Conservation (phyloP, 2,888 invertebrate species). For the Lochmaea capreae region DNA sequence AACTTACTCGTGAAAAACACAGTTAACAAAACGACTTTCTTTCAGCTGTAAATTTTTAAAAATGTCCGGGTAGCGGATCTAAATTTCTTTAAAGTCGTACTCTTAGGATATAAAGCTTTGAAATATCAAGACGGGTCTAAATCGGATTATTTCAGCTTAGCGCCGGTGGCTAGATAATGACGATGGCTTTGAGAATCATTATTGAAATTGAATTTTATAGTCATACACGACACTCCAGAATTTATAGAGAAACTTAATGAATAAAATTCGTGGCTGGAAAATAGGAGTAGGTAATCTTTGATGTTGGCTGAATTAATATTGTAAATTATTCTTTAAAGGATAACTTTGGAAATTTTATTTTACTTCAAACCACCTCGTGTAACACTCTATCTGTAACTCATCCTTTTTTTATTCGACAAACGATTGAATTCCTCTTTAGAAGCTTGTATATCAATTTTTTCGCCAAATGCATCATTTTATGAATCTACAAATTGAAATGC, state of each 20-base stretch:
- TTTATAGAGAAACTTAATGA: no score
- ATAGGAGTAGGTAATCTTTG: no score
- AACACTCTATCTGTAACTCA: no score
- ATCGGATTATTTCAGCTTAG: not conserved
- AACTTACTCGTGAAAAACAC: no score
- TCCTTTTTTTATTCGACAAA: no score
- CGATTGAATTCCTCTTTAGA: not conserved
- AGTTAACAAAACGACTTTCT: not conserved
- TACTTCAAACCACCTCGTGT: no score
- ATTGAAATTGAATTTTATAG: not conserved
- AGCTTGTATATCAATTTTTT: slow-evolving; percentile 11
- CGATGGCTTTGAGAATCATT: not conserved
- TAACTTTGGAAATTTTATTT: no score
- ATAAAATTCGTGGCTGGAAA: no score
- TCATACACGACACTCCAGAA: not conserved
- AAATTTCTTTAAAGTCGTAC: not conserved
- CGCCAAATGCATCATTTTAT: slow-evolving; percentile 31
- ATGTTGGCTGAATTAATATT: no score
- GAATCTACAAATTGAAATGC: slow-evolving; percentile 38
- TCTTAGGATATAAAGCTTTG: not conserved
- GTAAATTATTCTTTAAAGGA: no score
- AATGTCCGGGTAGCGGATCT: not conserved
- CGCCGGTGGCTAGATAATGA: not conserved
- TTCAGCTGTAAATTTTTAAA: not conserved
- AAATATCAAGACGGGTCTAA: not conserved